Conservation (phyloP, 2,113 vertebrate species). For the Taxidea taxus region DNA sequence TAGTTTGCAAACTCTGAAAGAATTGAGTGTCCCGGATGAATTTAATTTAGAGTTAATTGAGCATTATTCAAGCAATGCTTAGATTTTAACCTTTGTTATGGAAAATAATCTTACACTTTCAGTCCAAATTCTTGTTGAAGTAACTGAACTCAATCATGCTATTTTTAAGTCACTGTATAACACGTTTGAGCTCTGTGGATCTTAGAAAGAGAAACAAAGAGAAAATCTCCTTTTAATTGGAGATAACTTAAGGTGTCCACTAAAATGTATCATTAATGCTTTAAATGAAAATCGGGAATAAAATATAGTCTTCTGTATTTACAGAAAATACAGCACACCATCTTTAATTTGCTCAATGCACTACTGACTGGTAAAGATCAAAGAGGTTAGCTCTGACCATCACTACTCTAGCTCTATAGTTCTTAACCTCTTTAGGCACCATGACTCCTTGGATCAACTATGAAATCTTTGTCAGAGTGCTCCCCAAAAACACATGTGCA, state of each 20-base stretch:
- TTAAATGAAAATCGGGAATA: neutral
- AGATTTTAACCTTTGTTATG: constrained; percentile 8
- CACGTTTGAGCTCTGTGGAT: neutral
- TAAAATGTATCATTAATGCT: neutral
- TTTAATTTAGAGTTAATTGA: constrained; percentile 25
- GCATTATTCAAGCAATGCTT: neutral
- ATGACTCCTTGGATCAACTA: neutral
- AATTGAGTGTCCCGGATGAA: neutral
- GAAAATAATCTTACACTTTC: neutral
- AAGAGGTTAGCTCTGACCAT: neutral
- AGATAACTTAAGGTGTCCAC: neutral
- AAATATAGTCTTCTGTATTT: neutral
- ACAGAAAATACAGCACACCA: neutral
- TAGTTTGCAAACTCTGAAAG: neutral
- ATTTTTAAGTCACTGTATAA: neutral
- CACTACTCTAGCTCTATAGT: neutral
- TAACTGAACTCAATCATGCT: neutral
- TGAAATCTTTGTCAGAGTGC: neutral
- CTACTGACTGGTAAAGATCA: neutral
- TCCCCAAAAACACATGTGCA: neutral
- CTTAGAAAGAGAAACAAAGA: neutral
- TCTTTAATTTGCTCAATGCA: neutral
- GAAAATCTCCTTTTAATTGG: neutral
- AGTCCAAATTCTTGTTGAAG: constrained; percentile 16
- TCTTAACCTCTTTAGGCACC: neutral